Base-by-base conservation (phyloP, 2,113 vertebrate species). In the Dasyprocta punctata region DNA sequence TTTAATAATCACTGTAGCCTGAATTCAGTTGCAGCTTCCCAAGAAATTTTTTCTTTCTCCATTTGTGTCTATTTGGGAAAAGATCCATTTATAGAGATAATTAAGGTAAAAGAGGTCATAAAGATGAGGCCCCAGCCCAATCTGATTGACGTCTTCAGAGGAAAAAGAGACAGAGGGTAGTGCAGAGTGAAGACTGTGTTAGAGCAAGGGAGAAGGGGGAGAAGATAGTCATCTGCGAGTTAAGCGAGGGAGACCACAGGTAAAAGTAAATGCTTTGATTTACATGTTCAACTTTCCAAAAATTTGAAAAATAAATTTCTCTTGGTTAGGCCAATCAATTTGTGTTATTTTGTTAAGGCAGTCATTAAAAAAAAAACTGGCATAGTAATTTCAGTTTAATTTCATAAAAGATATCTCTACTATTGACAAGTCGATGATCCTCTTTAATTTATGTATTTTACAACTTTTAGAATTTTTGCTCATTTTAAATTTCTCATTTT, bases 181-280 rank as follows among this genome's bases (percentile, higher is more conserved):
- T 4, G 7, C 17, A 28, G 24, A 85, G 47, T 4, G 65, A 75
- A 56, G 41, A 26, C 11, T 22, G 3, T 0, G 0, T 26, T 47
- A 16, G 19, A 47, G 11, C 58, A 7, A 77, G 41, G 3, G 14
- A 28, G 2, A 3, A 65, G 12, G 28, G 38, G 1, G 11, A 41
- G 1, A 4, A 58, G 28, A 13, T 2, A 6, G n/a, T 26, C 0
- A 1, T n/a, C 17, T 13, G 24, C 5, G 13, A 2, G 5, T 26
- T 4, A 16, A 41, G 38, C 38, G 58, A 7, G 44, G 44, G n/a
- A 85, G 38, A 19, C 12, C 17, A 33, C 2, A 0, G 17, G 5
- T 20, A 54, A 82, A 44, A 9, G 36, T 82, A n/a, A 10, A 10
- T 2, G 4, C 28, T 13, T 3, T 30, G 0, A 85, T 78, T 24